A percentile compares a stretch with the other conserved stretches of the same genome.
These are phyloP conservation scores for Calyptomena viridis DNA, from an alignment of 2,113 vertebrate species.

Conservation along the genomic window DNA sequence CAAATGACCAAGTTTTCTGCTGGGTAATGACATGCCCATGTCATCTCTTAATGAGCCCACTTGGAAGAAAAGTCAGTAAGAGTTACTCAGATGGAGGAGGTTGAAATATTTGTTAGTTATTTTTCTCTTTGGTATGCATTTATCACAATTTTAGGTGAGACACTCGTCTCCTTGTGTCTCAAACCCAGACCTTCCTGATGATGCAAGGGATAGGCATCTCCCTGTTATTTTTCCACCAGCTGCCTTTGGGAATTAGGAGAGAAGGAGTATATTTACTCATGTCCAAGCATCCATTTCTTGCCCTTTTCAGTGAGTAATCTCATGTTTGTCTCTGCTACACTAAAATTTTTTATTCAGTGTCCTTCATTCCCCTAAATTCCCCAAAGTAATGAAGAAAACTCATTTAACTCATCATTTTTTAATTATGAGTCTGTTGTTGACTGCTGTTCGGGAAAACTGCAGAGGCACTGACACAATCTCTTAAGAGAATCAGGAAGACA, in stretches of 20 bases:
- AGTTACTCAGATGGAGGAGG: not conserved
- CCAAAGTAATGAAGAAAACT: not conserved
- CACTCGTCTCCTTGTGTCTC: not conserved
- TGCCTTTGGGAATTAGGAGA: slow-evolving; percentile 1
- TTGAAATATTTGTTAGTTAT: not conserved
- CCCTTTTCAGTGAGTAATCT: slow-evolving; percentile 18
- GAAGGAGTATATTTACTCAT: not conserved
- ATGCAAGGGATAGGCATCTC: not conserved
- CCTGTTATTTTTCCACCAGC: not conserved
- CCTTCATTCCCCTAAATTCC: not conserved
- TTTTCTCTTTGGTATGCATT: slow-evolving; percentile 12
- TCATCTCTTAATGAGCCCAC: not conserved
- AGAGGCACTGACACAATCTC: not conserved
- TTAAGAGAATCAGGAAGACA: not conserved
- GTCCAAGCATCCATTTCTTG: not conserved
- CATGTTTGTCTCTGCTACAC: not conserved
- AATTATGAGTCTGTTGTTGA: too few species aligned
- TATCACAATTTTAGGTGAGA: not conserved
- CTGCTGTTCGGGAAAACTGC: not conserved
- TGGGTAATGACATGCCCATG: not conserved
- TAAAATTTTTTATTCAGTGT: not conserved
- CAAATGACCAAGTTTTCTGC: not conserved
- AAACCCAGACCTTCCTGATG: not conserved
- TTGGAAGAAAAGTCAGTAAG: not conserved
- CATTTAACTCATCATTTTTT: not conserved